Base-by-base conservation (phyloP, 2,888 invertebrate species). In the Antitype chi region DNA sequence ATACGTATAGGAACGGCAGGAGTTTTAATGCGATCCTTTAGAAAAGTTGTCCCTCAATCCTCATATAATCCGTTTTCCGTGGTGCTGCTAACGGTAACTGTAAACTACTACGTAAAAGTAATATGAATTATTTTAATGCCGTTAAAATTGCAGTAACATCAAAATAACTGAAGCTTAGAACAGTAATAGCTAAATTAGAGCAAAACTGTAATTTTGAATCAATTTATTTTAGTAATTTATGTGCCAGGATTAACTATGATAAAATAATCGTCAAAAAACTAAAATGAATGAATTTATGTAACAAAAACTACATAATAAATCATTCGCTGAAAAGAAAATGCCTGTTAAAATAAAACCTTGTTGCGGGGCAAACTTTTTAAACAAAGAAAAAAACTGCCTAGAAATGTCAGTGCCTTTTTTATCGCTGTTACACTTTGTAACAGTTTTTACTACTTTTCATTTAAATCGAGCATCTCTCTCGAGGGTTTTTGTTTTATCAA, bases 11-110 rank as follows among this genome's bases (percentile, higher is more conserved):
- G 9, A 63, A 28, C 38, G 25, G 52, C 25, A 32, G 55, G 53
- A 85, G 85, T 74, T 82, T 74, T 70, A 85, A 74, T 62, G 75
- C 13, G 23, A 74, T 81, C 53, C 64, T 70, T 67, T 62, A 25
- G 38, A 47, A 83, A 68, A 80, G 57, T 83, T 78, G 28, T 57
- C 38, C 25, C n/a, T 57, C 79, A 66, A 43, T 77, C 53, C 28
- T 55, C 32, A 28, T 63, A 60, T 63, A 70, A 85, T 81, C 17
- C 15, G 49, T 47, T 78, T 68, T 62, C 49, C 49, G 62, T 28
- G 32, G 32, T 57, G 23, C 17, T 17, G 23, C 11, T 15, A 64
- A 82, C n/a, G 38, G 17, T 72, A 32, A 67, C 57, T 53, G 1
- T 5, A 15, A 49, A 49, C 13, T 32, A 32, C 43, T 52, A 38